Evolutionary conservation across 2,888 invertebrate genomes (phyloP), one percentile per base, ranked within the genome.

Genomic region (Stramonita haemastoma): DNA sequence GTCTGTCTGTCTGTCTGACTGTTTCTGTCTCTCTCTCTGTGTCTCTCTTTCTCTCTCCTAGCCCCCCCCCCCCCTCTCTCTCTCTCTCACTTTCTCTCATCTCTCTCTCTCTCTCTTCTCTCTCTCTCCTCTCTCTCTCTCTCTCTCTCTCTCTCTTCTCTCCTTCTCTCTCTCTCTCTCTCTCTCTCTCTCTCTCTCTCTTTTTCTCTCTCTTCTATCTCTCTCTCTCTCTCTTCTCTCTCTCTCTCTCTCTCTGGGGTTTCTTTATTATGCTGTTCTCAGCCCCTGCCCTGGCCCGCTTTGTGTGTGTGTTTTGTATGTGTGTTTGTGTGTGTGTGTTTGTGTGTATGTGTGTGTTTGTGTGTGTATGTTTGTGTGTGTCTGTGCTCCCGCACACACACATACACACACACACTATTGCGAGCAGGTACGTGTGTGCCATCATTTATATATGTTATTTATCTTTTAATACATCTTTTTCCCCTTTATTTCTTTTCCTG

Each of bases 41-140:
- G 2, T 77, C 13, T n/a, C 77, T 77, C n/a, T n/a, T n/a, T 77
- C n/a, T 77, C n/a, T 81, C 17, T 66, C 66, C n/a, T n/a, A n/a
- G n/a, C n/a, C 11, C 66, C 11, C 66, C 11, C 66, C 11, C 66
- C 11, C 66, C 11, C 66, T 66, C 66, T 66, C 66, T 66, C 66
- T 66, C 66, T 66, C 66, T 66, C 66, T 66, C 66, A 1, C 66
- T 66, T 13, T 66, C 66, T 66, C 66, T 66, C 11, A 29, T 32
- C 13, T 81, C 34, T 34, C 32, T 83, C 46, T 83, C 46, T 34
- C 26, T 66, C 66, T 22, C 26, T 60, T 89, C 86, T 70, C 46
- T 73, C 60, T 86, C 46, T 85, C 29, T n/a, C 22, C 84, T 73
- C 56, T 87, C 79, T 77, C 66, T 60, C 79, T 73, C 83, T 89